Base-by-base conservation (phyloP, 2,113 vertebrate genomes). In the Alligator mississippiensis region DNA sequence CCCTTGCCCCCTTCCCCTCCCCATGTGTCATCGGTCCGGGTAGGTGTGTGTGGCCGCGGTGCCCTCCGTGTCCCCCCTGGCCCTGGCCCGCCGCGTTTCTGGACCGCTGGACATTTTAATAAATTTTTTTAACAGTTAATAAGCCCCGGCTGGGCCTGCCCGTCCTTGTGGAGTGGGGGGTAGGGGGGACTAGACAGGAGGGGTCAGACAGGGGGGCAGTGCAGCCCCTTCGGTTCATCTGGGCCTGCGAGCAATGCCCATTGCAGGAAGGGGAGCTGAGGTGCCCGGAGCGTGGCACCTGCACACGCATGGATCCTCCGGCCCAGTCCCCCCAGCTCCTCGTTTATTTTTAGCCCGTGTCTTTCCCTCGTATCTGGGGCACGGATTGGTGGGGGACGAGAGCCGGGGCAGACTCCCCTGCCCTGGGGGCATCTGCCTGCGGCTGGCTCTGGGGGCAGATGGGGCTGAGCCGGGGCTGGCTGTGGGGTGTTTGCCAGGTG, bases 31-130 rank as follows among this genome's bases (percentile, higher is more conserved):
- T 92, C 84, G 76, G 85, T 83, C 27, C 89, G 93, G 82, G 80
- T 9, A 84, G 72, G 90, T 57, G 94, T 93, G 82, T 66, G 92
- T 82, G 95, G 95, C 96, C 82, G 88, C 92, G 25, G 88, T 97
- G 93, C 95, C 96, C 93, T 2, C 70, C 95, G 82, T 75, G 77
- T 78, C 68, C 77, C 9, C 81, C 66, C 82, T 5, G 1, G 1
- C 27, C n/a, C 22, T 17, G 15, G n/a, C n/a, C 54, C 21, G 6
- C 3, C 9, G 97, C 83, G 95, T 98, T 97, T 97, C 97, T 98
- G 97, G 97, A 98, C 95, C 97, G 97, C 97, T 97, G 97, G 94
- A 97, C 97, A 96, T 98, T 98, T 98, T 98, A 98, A 98, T 98
- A 98, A 98, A 97, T 78, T 97, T 98, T 98, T 98, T 98, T 98